Percentiles rank a stretch among this genome's conserved stretches.
Evolutionary conservation across 2,888 invertebrate species (phyloP).

Genomic region (Leptarthrus brevirostris): DNA sequence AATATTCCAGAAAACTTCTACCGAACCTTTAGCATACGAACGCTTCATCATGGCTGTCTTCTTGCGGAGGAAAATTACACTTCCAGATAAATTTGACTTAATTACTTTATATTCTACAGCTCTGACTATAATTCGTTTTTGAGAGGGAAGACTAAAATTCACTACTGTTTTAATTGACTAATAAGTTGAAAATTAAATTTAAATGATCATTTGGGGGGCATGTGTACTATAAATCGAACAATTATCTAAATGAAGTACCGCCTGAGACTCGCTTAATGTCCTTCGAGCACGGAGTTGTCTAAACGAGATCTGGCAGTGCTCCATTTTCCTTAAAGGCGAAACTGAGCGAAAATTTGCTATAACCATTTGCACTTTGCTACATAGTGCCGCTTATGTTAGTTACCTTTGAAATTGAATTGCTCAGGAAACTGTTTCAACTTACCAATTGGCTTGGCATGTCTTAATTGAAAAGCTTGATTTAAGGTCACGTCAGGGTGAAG

Average conservation of each 20-base stretch:
- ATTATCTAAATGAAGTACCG: not conserved
- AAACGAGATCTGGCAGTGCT: not conserved
- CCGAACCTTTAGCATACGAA: too few relatives aligned
- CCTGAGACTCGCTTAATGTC: not conserved
- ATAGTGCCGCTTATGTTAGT: too few relatives aligned
- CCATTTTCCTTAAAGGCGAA: not conserved
- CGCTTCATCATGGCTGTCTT: too few relatives aligned
- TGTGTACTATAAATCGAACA: not conserved
- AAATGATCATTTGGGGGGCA: not conserved
- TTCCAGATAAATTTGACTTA: slow-evolving; percentile 13
- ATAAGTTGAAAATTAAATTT: not conserved
- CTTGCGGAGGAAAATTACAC: not conserved
- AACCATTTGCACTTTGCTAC: not conserved
- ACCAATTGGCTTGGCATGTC: too few relatives aligned
- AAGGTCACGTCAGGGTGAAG: too few relatives aligned
- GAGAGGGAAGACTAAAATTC: not conserved
- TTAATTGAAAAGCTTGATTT: too few relatives aligned
- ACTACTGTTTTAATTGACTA: not conserved
- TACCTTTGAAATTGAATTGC: too few relatives aligned
- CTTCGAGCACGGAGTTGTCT: not conserved
- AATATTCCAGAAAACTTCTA: too few relatives aligned
- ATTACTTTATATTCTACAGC: not conserved
- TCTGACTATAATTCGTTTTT: too few relatives aligned
- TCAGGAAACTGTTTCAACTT: too few relatives aligned
- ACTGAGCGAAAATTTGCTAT: slow-evolving; percentile 2